phyloP scores from a whole-genome alignment of 92 coral and sea anemone genomes.

The Phenganax stokvisi region DNA sequence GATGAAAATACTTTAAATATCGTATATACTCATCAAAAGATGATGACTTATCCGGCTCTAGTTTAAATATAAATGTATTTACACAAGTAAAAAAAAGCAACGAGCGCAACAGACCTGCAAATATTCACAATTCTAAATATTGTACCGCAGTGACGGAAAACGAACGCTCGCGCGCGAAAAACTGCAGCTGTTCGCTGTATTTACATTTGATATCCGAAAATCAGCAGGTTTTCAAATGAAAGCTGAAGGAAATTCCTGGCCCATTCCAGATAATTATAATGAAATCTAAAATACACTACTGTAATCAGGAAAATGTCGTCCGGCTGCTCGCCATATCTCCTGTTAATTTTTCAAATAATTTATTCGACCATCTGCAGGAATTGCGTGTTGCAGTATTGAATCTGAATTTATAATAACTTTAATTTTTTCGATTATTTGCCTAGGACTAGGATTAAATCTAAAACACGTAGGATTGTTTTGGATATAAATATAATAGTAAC shows the following conservation, averaged over 20 bases:
- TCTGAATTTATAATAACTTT: conserved; percentile 24
- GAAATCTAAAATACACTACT: conserved; percentile 11
- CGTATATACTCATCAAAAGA: neutral
- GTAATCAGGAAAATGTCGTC: neutral
- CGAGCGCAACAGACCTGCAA: neutral
- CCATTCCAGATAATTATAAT: neutral
- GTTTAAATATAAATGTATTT: neutral
- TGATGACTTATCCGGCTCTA: conserved; percentile 14
- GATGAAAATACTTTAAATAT: conserved; percentile 4
- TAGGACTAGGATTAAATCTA: neutral
- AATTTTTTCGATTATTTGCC: neutral
- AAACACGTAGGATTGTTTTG: neutral
- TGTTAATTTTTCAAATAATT: conserved; percentile 10
- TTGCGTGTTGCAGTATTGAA: conserved; percentile 17
- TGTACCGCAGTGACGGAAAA: neutral
- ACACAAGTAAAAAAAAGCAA: conserved; percentile 8
- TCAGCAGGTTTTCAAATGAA: conserved; percentile 9
- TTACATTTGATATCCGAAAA: conserved; percentile 21
- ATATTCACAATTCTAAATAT: neutral
- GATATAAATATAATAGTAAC: conserved; percentile 10
- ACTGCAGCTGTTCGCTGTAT: conserved; percentile 24
- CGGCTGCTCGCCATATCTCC: neutral
- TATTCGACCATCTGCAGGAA: conserved; percentile 19
- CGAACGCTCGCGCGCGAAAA: neutral
- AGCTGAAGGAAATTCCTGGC: neutral